These are phyloP conservation scores for Myotis lucifugus DNA, from an alignment of 2,113 vertebrate genomes.

Conservation along the genomic window DNA sequence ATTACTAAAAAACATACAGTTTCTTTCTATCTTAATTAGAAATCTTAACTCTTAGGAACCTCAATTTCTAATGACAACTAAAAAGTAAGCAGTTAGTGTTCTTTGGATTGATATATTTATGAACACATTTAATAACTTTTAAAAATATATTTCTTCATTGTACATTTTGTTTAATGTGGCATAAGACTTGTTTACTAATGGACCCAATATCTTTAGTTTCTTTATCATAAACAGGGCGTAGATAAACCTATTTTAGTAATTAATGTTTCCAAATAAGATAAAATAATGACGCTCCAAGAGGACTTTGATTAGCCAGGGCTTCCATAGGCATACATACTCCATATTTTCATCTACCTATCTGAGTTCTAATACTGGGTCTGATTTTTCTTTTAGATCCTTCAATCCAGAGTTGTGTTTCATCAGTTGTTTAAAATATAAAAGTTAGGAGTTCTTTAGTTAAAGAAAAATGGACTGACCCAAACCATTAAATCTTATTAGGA, in stretches of 20 bases:
- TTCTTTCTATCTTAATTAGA: not conserved
- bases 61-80: not conserved
- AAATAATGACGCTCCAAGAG: not conserved
- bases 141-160: not conserved
- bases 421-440: slow-evolving; percentile 57
- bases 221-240: not conserved
- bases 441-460: slow-evolving; percentile 70
- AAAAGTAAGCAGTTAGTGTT: not conserved
- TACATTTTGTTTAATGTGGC: not conserved
- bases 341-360: not conserved
- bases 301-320: not conserved
- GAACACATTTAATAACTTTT: not conserved
- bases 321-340: not conserved
- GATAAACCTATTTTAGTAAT: not conserved
- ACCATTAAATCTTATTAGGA: slow-evolving; percentile 1
- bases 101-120: not conserved
- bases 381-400: not conserved
- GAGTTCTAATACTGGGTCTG: not conserved
- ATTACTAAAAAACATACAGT: not conserved
- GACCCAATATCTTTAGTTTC: not conserved
- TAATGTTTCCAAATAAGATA: not conserved
- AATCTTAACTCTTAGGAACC: not conserved
- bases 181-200: not conserved
- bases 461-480: slow-evolving; percentile 57
- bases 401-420: not conserved